Percentiles rank a stretch among this genome's conserved stretches.
Evolutionary conservation across 2,113 vertebrate species (phyloP).

Genomic region (Lagopus muta): DNA sequence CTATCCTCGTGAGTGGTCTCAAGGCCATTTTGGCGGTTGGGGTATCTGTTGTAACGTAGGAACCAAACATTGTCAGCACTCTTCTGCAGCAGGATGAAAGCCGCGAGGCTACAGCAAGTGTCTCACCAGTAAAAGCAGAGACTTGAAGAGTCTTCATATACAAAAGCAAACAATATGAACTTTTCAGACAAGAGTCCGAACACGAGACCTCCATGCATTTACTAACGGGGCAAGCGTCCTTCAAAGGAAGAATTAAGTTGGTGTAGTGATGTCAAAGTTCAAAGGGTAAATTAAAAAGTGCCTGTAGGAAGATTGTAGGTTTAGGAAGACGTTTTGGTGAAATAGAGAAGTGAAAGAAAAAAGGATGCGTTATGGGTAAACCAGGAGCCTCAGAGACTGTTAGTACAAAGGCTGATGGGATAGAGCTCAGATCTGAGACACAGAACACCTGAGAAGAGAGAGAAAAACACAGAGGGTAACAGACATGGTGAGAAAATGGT

Average conservation of each 20-base stretch:
- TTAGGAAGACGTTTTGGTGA: constrained; percentile 82
- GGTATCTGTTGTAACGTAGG: constrained; percentile 94
- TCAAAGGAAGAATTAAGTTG: constrained; percentile 74
- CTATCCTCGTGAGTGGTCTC: constrained; percentile 88
- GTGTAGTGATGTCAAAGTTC: constrained; percentile 74
- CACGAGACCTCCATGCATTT: constrained; percentile 78
- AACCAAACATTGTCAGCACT: constrained; percentile 85
- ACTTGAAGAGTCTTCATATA: constrained; percentile 80
- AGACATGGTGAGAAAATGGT: constrained; percentile 83
- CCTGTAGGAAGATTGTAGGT: constrained; percentile 83
- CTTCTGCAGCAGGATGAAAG: constrained; percentile 70
- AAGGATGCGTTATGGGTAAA: constrained; percentile 84
- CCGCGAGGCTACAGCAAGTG: constrained; percentile 73
- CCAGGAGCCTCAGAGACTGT: constrained; percentile 86
- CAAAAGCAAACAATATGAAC: constrained; percentile 76
- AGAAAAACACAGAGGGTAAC: constrained; percentile 85
- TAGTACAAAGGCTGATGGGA: constrained; percentile 93
- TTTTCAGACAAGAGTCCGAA: constrained; percentile 74
- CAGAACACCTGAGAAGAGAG: constrained; percentile 94
- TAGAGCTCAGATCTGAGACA: constrained; percentile 88
- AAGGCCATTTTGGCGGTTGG: constrained; percentile 88
- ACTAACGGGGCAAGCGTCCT: constrained; percentile 73
- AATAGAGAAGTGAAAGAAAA: constrained; percentile 83
- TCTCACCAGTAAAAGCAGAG: constrained; percentile 76
- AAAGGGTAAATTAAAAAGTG: constrained; percentile 75